Evolutionary conservation across 2,113 vertebrate genomes (phyloP).

Genomic region (Passer domesticus): DNA sequence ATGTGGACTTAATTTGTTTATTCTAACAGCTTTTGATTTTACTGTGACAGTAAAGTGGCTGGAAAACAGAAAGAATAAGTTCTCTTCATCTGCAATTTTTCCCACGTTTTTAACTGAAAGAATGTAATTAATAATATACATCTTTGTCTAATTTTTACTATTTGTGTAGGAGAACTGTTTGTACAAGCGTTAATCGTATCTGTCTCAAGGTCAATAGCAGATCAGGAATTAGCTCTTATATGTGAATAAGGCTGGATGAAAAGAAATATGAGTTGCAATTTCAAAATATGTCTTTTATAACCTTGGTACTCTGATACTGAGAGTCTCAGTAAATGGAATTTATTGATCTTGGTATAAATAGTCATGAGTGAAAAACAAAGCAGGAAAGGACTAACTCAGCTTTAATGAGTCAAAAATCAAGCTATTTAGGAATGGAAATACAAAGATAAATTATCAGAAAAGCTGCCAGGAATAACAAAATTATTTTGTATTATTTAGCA

Average conservation of each 20-base stretch:
- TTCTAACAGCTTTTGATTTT: not conserved
- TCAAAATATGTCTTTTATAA: not conserved
- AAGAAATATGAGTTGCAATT: not conserved
- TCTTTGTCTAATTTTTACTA: not conserved
- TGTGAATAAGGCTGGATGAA: not conserved
- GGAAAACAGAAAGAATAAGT: not conserved
- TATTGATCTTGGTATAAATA: slow-evolving; percentile 22
- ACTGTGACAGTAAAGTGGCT: not conserved
- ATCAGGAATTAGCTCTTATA: not conserved
- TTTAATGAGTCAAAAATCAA: not conserved
- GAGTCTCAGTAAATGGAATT: not conserved
- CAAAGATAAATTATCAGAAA: not conserved
- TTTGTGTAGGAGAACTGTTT: not conserved
- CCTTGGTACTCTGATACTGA: not conserved
- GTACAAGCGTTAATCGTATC: not conserved
- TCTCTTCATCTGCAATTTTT: not conserved
- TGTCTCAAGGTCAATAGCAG: not conserved
- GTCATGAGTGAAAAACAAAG: not conserved
- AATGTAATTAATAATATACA: not conserved
- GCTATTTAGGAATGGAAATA: not conserved
- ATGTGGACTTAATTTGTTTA: not conserved
- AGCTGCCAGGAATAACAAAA: not conserved
- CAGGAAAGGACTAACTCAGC: not conserved
- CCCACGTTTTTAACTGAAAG: not conserved
- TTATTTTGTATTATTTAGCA: not conserved